phyloP scores from a whole-genome alignment of 1,140 invertebrate species.

The Lordiphosa clarofinis region DNA sequence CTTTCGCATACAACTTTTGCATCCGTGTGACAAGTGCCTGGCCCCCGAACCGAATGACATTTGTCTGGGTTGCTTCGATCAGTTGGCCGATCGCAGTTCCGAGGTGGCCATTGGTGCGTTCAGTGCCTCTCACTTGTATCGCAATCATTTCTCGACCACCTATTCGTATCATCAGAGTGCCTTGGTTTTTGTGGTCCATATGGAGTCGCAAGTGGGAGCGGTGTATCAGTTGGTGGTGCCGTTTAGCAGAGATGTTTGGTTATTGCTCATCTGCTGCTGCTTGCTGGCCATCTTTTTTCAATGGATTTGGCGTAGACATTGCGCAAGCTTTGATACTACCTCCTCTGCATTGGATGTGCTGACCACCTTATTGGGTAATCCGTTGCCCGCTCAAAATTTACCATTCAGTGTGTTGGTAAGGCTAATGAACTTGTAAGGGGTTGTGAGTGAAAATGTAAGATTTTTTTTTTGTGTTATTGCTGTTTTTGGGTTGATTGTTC shows the following conservation, averaged over 20 bases:
- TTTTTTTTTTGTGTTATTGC: no score
- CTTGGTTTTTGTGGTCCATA: slow-evolving; percentile 48
- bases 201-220: slow-evolving; percentile 26
- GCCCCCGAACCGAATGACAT: slow-evolving; percentile 6
- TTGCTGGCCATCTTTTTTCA: slow-evolving; percentile 23
- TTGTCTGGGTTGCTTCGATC: slow-evolving; percentile 33
- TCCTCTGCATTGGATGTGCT: slow-evolving; percentile 26
- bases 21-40: slow-evolving; percentile 35
- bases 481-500: no score
- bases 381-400: slow-evolving; percentile 10
- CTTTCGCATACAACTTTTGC: slow-evolving; percentile 37
- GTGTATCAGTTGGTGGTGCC: slow-evolving; percentile 45
- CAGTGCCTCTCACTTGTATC: slow-evolving; percentile 47
- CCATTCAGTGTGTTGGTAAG: not conserved
- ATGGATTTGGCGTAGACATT: slow-evolving; percentile 8
- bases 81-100: slow-evolving; percentile 24
- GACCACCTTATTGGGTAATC: slow-evolving; percentile 52
- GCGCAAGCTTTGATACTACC: not conserved
- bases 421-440: no score
- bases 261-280: slow-evolving; percentile 17
- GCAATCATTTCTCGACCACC: slow-evolving; percentile 37
- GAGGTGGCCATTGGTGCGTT: slow-evolving; percentile 53
- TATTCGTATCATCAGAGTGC: slow-evolving; percentile 50
- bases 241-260: slow-evolving; percentile 37
- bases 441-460: no score